phyloP scores from a whole-genome alignment of 2,113 vertebrate species.

The Corvus hawaiiensis region DNA sequence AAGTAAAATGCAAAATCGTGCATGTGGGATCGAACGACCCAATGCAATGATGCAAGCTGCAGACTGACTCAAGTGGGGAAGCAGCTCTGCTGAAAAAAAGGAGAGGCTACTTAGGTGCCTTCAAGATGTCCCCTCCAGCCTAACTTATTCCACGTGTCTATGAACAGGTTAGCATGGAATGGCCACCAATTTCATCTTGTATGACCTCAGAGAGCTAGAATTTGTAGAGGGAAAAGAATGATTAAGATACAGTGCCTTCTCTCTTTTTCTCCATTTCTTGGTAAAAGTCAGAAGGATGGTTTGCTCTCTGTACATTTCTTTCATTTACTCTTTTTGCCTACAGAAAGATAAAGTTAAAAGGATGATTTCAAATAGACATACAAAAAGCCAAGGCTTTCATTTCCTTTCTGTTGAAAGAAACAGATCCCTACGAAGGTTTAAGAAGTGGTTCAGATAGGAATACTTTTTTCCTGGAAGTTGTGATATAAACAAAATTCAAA shows the following conservation, averaged over 20 bases:
- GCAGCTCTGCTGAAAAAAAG: neutral
- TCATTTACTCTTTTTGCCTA: neutral
- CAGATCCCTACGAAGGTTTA: neutral
- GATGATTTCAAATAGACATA: neutral
- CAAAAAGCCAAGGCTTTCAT: neutral
- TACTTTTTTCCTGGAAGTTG: neutral
- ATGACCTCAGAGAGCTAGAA: neutral
- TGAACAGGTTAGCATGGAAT: neutral
- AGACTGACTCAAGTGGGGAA: neutral
- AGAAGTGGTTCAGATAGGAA: neutral
- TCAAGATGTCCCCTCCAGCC: neutral
- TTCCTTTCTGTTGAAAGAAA: neutral
- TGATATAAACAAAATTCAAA: neutral
- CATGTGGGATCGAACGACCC: neutral
- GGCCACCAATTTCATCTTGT: neutral
- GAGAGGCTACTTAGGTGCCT: neutral
- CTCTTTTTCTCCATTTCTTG: neutral
- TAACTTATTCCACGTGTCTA: neutral
- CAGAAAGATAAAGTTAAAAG: conserved; percentile 11
- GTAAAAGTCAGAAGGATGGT: neutral
- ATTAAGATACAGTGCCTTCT: neutral
- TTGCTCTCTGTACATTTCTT: neutral
- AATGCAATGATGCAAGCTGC: neutral
- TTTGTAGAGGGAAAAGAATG: neutral
- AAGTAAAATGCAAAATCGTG: neutral